These are phyloP conservation scores for Drosophila neonasuta DNA, from an alignment of 2,888 invertebrate genomes.

Conservation along the genomic window DNA sequence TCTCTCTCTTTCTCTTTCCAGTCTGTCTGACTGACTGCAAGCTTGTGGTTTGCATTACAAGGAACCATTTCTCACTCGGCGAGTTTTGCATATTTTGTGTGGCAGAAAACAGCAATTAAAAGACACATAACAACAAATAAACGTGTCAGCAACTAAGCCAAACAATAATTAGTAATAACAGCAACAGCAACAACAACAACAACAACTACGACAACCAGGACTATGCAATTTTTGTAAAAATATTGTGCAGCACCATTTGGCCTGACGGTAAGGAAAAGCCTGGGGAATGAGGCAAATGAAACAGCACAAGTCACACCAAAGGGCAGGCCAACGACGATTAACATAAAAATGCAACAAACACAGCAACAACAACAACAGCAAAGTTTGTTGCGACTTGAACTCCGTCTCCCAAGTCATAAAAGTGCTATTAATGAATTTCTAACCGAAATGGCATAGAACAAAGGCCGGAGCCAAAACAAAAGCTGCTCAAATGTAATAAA, in stretches of 20 bases:
- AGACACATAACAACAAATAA: slow-evolving; percentile 76
- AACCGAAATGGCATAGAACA: slow-evolving; percentile 60
- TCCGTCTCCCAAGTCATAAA: slow-evolving; percentile 68
- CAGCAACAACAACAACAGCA: slow-evolving; percentile 2
- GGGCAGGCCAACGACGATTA: slow-evolving; percentile 59
- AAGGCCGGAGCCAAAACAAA: slow-evolving; percentile 47
- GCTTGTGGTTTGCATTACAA: slow-evolving; percentile 62
- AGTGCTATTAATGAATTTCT: slow-evolving; percentile 76
- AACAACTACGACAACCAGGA: slow-evolving; percentile 32
- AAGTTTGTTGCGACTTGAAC: slow-evolving; percentile 20
- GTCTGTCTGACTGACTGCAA: background rate
- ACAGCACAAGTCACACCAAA: slow-evolving; percentile 40
- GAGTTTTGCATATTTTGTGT: slow-evolving; percentile 57
- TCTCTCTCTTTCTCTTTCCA: too few species aligned
- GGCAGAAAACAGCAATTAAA: slow-evolving; percentile 77
- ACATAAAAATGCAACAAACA: slow-evolving; percentile 72
- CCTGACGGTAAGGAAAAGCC: background rate
- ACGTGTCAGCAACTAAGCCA: slow-evolving; percentile 75
- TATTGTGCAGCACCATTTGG: slow-evolving; percentile 30
- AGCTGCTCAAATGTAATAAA: slow-evolving; percentile 71
- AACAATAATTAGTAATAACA: slow-evolving; percentile 77
- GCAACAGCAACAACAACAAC: slow-evolving; percentile 36
- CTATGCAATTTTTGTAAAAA: slow-evolving; percentile 54
- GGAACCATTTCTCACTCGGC: slow-evolving; percentile 62
- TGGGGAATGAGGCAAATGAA: slow-evolving; percentile 3